Conservation (phyloP, 2,888 invertebrate genomes). For the Temnothorax unifasciatus region DNA sequence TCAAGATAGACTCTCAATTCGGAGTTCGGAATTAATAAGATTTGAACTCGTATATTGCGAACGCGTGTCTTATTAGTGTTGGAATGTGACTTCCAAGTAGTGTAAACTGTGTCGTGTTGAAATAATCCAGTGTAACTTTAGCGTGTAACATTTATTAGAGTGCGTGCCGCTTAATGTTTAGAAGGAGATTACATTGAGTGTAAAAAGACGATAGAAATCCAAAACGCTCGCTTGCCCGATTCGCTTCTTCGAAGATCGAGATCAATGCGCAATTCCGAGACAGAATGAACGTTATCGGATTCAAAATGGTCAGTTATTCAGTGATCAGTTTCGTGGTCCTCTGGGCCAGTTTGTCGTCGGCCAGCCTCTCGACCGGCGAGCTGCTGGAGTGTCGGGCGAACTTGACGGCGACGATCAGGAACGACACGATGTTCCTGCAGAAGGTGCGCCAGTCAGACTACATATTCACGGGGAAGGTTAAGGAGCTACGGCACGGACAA, state of each 20-base stretch:
- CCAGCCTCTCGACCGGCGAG: slow-evolving; percentile 80
- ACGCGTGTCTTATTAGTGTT: slow-evolving; percentile 5
- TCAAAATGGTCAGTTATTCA: slow-evolving; percentile 32
- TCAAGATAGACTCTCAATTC: not conserved
- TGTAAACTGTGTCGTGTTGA: slow-evolving; percentile 6
- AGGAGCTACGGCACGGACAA: slow-evolving; percentile 76
- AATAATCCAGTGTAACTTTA: not conserved
- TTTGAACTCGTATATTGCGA: not conserved
- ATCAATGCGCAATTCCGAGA: not conserved
- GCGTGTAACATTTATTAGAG: not conserved
- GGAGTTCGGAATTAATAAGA: not conserved
- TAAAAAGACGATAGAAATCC: not conserved
- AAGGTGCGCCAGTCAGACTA: slow-evolving; percentile 81
- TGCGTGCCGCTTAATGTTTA: not conserved
- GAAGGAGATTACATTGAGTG: not conserved
- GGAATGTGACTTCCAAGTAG: not conserved
- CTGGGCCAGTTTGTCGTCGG: slow-evolving; percentile 64
- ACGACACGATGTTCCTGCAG: slow-evolving; percentile 80
- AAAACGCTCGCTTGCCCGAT: not conserved
- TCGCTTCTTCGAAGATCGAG: too few relatives aligned
- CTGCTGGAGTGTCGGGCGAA: slow-evolving; percentile 83
- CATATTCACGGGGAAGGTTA: slow-evolving; percentile 85
- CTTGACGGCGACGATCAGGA: slow-evolving; percentile 80
- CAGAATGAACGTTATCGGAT: not conserved
- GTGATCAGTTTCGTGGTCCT: slow-evolving; percentile 66